Base-by-base conservation (phyloP, 2,888 invertebrate species). In the Hypolimnas misippus region DNA sequence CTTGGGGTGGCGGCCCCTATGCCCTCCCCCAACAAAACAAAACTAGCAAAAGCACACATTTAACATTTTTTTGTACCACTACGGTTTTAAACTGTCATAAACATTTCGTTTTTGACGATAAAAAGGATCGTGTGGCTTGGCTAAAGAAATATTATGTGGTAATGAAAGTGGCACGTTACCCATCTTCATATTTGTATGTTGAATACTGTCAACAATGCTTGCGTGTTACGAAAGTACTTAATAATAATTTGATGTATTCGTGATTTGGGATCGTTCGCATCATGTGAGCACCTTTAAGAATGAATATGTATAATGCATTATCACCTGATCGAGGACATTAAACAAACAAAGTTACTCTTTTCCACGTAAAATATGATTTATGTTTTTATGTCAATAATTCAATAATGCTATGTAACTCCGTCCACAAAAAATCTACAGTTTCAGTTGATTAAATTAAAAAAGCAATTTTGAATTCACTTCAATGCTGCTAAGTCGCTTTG, bases 1-100 rank as follows among this genome's bases (percentile, higher is more conserved):
- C 79, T 79, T 82, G 79, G 90, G 89, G 78, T 73, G 88, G 84
- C 79, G 72, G 66, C 77, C 69, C 66, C 66, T 46, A 50, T 38
- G 35, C 38, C 50, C 64, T 58, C 57, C 66, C 62, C 68, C 46
- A 21, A 21, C 60, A 49, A 60, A 57, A 57, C 55, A 46, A 56
- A 67, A 62, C 57, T 54, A 65, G 54, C 56, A 60, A 66, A 66
- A 42, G 65, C 56, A 66, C 60, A 64, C 64, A 64, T 62, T 68
- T 66, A 65, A 62, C 64, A n/a, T n/a, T n/a, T 68, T 68, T 64
- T 66, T 68, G 64, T 60, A 40, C 56, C 60, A 58, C 55, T 62
- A 59, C 55, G 46, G 49, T 63, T 63, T 74, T 70, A 73, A 73
- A 75, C 66, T 58, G 70, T 63, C 71, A 67, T 74, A 74, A 76